These are phyloP conservation scores for Thamnaconus septentrionalis DNA, from an alignment of 2,113 vertebrate species.

Conservation along the genomic window DNA sequence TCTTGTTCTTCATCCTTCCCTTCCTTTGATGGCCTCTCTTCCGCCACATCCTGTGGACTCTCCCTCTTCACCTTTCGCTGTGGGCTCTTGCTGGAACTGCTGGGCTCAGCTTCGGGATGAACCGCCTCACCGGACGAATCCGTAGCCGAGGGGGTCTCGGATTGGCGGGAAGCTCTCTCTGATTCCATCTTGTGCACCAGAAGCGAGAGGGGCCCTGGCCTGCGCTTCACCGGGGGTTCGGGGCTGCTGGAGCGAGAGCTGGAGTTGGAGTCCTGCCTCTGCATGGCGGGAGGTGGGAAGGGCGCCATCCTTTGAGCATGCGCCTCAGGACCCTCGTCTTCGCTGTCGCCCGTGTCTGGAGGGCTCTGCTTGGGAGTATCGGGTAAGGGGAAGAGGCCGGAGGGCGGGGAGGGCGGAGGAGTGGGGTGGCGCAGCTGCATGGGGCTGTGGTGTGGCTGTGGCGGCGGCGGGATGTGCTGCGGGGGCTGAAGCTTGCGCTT, in stretches of 20 bases:
- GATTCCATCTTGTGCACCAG: constrained; percentile 79
- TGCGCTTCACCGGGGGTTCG: constrained; percentile 59
- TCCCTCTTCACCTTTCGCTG: constrained; percentile 32
- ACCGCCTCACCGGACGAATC: constrained; percentile 28
- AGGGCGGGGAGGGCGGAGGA: constrained; percentile 78
- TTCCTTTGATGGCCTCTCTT: constrained; percentile 30
- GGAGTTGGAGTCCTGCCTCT: constrained; percentile 73
- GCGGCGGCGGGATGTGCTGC: constrained; percentile 76
- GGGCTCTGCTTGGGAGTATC: constrained; percentile 83
- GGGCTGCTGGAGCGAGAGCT: constrained; percentile 79
- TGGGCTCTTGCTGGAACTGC: constrained; percentile 27
- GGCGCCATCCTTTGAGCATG: constrained; percentile 9
- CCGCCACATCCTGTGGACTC: constrained; percentile 28
- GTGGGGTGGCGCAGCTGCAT: constrained; percentile 79
- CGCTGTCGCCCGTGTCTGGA: constrained; percentile 66
- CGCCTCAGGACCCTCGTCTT: constrained; percentile 35
- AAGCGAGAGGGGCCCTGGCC: constrained; percentile 73
- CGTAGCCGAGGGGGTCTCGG: constrained; percentile 8
- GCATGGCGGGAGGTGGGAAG: constrained; percentile 43
- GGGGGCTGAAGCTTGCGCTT: constrained; percentile 78
- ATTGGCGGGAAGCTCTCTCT: constrained; percentile 53
- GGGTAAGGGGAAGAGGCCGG: constrained; percentile 75
- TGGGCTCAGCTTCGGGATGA: constrained; percentile 26
- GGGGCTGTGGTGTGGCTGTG: constrained; percentile 67
- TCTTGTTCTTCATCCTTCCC: constrained; percentile 22